Conservation (phyloP, 2,113 vertebrate genomes). For the Elaphurus davidianus region DNA sequence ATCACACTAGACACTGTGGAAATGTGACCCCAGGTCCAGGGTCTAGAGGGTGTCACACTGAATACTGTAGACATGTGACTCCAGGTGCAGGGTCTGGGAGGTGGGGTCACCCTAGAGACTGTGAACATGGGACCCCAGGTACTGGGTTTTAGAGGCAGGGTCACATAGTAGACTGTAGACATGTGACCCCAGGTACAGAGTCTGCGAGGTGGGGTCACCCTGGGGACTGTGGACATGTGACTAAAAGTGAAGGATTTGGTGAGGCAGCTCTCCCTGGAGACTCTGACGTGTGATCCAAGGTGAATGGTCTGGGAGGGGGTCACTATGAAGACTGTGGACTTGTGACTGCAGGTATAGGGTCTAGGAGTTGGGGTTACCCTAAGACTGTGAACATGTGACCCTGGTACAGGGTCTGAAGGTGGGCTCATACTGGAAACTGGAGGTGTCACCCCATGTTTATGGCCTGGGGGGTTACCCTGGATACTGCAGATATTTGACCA, state of each 20-base stretch:
- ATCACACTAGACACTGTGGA: neutral
- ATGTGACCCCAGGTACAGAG: neutral
- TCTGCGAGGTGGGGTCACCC: neutral
- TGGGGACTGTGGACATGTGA: neutral
- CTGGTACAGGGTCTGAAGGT: neutral
- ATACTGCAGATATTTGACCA: too few species aligned
- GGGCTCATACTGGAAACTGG: neutral
- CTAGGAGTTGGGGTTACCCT: neutral
- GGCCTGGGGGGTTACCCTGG: too few species aligned
- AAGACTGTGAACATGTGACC: neutral
- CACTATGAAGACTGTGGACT: neutral
- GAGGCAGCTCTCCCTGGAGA: neutral
- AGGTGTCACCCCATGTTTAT: neutral
- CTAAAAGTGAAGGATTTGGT: neutral
- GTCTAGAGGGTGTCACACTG: neutral
- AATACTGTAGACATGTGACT: neutral
- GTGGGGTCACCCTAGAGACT: neutral
- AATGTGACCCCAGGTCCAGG: neutral
- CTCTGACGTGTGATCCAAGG: neutral
- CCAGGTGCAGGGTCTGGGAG: neutral
- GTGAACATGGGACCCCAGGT: neutral
- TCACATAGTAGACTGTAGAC: too few species aligned
- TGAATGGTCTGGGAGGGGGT: neutral
- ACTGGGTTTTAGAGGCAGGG: neutral
- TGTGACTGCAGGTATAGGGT: neutral